A percentile compares a stretch with the other conserved stretches of the same genome.
phyloP scores from a whole-genome alignment of 2,888 invertebrate species.

The Cybosia mesomella region DNA sequence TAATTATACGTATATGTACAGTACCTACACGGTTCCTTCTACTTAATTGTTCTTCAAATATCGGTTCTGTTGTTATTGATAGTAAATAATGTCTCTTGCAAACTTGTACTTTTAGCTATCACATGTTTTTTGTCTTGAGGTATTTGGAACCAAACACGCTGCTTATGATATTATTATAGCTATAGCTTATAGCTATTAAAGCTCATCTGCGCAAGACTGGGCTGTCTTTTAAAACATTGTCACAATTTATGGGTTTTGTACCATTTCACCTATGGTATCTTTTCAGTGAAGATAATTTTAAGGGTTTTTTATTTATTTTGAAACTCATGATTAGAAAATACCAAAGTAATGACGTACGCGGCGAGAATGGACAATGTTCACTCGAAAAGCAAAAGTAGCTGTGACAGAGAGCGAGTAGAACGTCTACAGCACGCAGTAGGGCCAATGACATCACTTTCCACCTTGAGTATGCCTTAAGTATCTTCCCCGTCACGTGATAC shows the following conservation, averaged over 20 bases:
- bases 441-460: constrained; percentile 79
- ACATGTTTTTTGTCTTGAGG: neutral
- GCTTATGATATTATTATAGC: neutral
- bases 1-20: too few relatives aligned
- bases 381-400: constrained; percentile 82
- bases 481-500: constrained; percentile 48
- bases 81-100: neutral
- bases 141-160: neutral
- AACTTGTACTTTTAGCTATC: neutral
- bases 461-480: constrained; percentile 64
- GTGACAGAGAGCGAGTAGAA: constrained; percentile 75
- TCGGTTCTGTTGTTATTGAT: neutral
- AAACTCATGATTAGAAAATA: constrained; percentile 75
- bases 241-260: neutral
- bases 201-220: neutral
- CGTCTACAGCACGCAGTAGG: constrained; percentile 73
- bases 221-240: neutral
- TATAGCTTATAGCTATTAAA: neutral
- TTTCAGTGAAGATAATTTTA: constrained; percentile 27
- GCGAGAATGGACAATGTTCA: constrained; percentile 78
- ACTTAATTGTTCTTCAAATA: neutral
- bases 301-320: constrained; percentile 57
- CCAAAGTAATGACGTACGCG: constrained; percentile 76
- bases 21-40: neutral
- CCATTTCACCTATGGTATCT: neutral